Conservation (phyloP, 1,140 invertebrate genomes). For the Drosophila ananassae region DNA sequence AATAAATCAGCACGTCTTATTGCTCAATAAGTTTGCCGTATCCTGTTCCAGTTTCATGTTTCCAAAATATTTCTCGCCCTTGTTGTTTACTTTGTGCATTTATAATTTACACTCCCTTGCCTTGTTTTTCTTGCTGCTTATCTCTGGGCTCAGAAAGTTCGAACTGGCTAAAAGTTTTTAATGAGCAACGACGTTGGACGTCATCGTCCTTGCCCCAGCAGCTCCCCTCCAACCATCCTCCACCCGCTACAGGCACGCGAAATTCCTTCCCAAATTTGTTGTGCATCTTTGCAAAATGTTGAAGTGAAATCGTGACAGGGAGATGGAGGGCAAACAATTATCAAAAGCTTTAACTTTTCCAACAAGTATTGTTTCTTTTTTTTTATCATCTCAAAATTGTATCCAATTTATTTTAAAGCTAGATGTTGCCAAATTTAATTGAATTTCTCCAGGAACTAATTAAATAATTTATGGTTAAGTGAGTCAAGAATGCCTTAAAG, state of each 20-base stretch:
- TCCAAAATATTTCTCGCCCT: conserved; percentile 34
- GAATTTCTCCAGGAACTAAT: background rate
- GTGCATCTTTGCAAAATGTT: conserved; percentile 39
- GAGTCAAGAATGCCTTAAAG: background rate
- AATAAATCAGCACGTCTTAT: conserved; percentile 21
- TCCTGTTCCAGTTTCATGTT: conserved; percentile 48
- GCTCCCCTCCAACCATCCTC: background rate
- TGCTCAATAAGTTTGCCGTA: conserved; percentile 11
- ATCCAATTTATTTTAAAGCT: conserved; percentile 29
- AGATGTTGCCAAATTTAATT: conserved; percentile 2
- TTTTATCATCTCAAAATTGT: conserved; percentile 29
- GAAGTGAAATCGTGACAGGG: conserved; percentile 29
- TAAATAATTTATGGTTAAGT: background rate
- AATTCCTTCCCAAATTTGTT: conserved; percentile 47
- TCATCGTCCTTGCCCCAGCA: conserved; percentile 45
- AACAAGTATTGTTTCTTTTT: conserved; percentile 32
- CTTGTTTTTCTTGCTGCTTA: conserved; percentile 64
- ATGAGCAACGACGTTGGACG: conserved; percentile 75
- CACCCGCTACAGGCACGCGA: conserved; percentile 27
- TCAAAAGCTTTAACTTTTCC: conserved; percentile 40
- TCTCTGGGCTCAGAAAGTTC: conserved; percentile 67
- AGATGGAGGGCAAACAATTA: conserved; percentile 45
- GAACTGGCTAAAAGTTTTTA: conserved; percentile 74
- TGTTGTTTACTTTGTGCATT: conserved; percentile 67
- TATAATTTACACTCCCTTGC: conserved; percentile 60